phyloP scores from a whole-genome alignment of 2,888 invertebrate species.

The Plebejus melissa region DNA sequence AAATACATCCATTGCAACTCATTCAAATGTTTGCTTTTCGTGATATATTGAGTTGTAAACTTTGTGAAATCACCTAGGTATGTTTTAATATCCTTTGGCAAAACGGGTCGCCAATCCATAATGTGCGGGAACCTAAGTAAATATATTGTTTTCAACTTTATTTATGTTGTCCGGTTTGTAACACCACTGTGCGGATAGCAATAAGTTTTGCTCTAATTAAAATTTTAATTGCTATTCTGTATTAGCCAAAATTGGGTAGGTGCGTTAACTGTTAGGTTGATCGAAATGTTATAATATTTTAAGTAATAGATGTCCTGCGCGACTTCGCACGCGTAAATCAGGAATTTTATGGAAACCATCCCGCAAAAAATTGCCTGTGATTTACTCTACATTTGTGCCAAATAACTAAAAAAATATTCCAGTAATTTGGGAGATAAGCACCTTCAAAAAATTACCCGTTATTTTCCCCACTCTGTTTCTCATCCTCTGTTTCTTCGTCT shows the following conservation, averaged over 20 bases:
- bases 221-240: background rate
- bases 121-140: slow-evolving; percentile 1
- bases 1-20: background rate
- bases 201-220: background rate
- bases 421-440: no score
- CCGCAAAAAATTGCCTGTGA: no score
- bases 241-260: background rate
- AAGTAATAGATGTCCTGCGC: no score
- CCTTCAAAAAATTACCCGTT: no score
- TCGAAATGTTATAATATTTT: no score
- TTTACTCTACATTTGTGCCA: no score
- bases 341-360: no score
- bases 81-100: slow-evolving; percentile 4
- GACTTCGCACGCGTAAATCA: no score
- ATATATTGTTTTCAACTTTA: slow-evolving; percentile 15
- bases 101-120: slow-evolving; percentile 1
- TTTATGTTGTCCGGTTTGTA: background rate
- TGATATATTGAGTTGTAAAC: background rate
- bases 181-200: background rate
- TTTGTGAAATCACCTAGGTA: background rate
- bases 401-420: no score
- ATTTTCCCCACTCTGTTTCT: no score
- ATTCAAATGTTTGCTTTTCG: background rate
- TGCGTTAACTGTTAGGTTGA: no score
- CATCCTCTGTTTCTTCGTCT: no score